Conservation (phyloP, 1,140 invertebrate species). For the Lepidurus apus region DNA sequence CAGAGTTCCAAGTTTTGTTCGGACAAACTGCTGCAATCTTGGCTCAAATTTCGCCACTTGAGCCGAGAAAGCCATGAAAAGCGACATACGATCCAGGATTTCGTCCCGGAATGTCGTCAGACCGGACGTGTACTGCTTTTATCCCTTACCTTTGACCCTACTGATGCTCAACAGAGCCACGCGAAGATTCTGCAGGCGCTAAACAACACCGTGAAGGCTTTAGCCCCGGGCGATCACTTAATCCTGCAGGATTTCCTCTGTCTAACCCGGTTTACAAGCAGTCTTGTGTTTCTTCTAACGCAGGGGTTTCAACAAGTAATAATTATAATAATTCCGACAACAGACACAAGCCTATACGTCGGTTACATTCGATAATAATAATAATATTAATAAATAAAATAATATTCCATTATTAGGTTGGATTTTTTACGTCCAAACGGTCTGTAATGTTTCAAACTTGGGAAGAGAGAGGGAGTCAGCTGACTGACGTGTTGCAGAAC, state of each 20-base stretch:
- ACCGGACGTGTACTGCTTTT: background rate
- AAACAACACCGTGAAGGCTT: constrained; percentile 27
- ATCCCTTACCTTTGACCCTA: background rate
- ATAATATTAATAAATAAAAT: background rate
- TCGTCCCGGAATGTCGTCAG: background rate
- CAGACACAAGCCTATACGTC: too few species aligned
- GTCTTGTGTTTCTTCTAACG: constrained; percentile 17
- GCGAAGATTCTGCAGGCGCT: background rate
- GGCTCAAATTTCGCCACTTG: background rate
- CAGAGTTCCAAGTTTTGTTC: constrained; percentile 3
- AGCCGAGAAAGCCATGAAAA: background rate
- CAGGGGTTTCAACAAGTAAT: background rate
- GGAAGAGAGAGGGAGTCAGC: background rate
- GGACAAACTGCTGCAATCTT: background rate
- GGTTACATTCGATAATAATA: too few species aligned
- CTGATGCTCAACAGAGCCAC: background rate
- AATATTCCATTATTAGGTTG: background rate
- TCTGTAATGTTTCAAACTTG: background rate
- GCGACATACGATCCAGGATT: background rate
- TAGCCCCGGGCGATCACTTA: constrained; percentile 31
- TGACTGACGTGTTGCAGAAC: background rate
- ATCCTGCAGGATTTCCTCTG: background rate
- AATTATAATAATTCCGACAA: too few species aligned
- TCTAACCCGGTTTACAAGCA: constrained; percentile 5
- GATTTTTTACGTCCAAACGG: background rate